phyloP scores from a whole-genome alignment of 2,113 vertebrate genomes.

The Australoheros scitulus region DNA sequence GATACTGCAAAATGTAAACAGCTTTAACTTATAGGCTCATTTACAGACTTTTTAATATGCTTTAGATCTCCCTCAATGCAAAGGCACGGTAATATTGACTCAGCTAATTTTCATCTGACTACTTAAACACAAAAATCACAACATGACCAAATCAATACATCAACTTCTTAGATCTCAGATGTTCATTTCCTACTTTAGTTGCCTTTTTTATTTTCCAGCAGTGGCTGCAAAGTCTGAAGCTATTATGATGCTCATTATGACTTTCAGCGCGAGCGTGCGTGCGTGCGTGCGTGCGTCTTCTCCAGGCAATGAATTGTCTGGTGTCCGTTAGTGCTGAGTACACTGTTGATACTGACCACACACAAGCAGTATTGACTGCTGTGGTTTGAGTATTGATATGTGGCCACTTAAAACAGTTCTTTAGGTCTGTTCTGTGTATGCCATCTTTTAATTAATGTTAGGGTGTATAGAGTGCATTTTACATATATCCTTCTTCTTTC shows the following conservation, averaged over 20 bases:
- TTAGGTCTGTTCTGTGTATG: background rate
- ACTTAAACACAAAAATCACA: background rate
- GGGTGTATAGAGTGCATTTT: background rate
- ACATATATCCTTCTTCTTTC: background rate
- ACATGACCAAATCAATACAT: background rate
- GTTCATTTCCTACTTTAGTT: background rate
- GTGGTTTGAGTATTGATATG: slow-evolving; percentile 53
- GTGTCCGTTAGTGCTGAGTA: slow-evolving; percentile 40
- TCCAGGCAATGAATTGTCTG: slow-evolving; percentile 16
- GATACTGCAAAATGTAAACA: too few species aligned
- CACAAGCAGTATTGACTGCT: slow-evolving; percentile 40
- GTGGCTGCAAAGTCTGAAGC: background rate
- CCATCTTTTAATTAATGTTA: slow-evolving; percentile 52
- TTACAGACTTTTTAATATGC: background rate
- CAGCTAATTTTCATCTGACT: background rate
- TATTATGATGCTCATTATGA: background rate
- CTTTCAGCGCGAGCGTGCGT: background rate
- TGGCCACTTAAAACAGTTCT: slow-evolving; percentile 43
- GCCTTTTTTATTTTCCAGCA: background rate
- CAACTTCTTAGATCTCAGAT: background rate
- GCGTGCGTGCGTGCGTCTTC: background rate
- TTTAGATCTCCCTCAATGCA: background rate
- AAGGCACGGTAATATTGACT: rapidly evolving
- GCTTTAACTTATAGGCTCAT: background rate
- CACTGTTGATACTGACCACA: slow-evolving; percentile 43